Percentiles rank a stretch among this genome's conserved stretches.
These are phyloP conservation scores for Takifugu rubripes DNA, from an alignment of 2,797 vertebrate genomes.

Conservation along the genomic window DNA sequence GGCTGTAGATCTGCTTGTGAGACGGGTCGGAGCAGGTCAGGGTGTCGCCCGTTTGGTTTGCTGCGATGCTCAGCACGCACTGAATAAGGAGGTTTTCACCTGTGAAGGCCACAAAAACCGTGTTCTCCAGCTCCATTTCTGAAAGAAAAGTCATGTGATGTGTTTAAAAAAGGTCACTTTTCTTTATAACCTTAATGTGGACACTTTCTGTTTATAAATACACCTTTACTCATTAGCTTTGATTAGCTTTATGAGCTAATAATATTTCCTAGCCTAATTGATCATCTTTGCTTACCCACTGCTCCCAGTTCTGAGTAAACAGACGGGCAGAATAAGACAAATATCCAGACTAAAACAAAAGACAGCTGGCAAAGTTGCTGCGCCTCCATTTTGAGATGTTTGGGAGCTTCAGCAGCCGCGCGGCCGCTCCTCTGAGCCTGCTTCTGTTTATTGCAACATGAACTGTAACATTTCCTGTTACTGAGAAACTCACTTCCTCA, in stretches of 20 bases:
- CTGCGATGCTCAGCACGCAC: constrained; percentile 6
- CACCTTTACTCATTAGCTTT: neutral
- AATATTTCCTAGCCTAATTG: too few relatives aligned
- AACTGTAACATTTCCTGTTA: constrained; percentile 57
- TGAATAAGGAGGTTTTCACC: constrained; percentile 19
- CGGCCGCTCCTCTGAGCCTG: neutral
- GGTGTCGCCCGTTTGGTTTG: neutral
- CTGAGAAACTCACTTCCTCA: constrained; percentile 56
- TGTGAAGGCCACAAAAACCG: constrained; percentile 54
- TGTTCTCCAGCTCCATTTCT: constrained; percentile 28
- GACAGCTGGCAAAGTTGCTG: neutral
- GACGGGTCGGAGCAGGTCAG: constrained; percentile 24
- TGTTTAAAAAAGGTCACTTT: too few relatives aligned
- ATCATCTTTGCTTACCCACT: constrained; percentile 44
- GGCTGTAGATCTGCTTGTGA: accelerated
- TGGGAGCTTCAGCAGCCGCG: too few relatives aligned
- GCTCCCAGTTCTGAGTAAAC: constrained; percentile 1
- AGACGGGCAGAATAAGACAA: constrained; percentile 21
- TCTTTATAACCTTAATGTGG: neutral
- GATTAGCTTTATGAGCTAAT: neutral
- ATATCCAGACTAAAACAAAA: constrained; percentile 23
- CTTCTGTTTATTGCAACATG: constrained; percentile 16
- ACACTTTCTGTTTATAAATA: neutral
- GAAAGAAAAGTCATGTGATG: constrained; percentile 1
- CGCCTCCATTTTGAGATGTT: constrained; percentile 22